These are phyloP conservation scores for Megalops cyprinoides DNA, from an alignment of 2,797 vertebrate genomes.

Conservation along the genomic window DNA sequence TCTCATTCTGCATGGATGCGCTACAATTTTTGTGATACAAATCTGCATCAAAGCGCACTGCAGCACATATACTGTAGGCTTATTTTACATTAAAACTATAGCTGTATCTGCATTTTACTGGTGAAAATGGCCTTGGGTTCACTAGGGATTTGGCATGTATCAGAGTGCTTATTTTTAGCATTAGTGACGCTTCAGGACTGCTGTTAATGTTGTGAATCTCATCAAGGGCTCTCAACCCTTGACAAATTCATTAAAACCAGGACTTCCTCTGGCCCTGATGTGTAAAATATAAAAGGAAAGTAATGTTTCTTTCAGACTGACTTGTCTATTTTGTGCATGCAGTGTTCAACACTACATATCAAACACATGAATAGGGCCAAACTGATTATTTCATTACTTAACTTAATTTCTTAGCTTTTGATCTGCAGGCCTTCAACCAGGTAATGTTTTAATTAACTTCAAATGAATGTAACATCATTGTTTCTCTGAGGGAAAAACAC, in stretches of 20 bases:
- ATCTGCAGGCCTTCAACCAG: no score
- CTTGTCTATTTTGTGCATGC: constrained; percentile 45
- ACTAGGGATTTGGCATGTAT: constrained; percentile 39
- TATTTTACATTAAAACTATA: neutral
- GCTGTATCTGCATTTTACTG: neutral
- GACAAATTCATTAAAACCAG: constrained; percentile 73
- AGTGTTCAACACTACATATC: constrained; percentile 45
- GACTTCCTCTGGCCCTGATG: constrained; percentile 54
- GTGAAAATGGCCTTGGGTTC: neutral
- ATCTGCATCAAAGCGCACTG: neutral
- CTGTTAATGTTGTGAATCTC: constrained; percentile 65
- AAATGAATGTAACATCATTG: no score
- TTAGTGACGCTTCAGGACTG: constrained; percentile 23
- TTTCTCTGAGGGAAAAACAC: no score
- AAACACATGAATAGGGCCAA: constrained; percentile 55
- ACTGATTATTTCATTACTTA: no score
- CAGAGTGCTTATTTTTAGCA: neutral
- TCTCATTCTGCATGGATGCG: neutral
- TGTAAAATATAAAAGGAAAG: constrained; percentile 51
- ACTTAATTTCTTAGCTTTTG: no score
- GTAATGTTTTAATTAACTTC: no score
- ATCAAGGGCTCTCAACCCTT: constrained; percentile 64
- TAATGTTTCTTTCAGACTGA: constrained; percentile 56
- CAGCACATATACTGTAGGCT: neutral
- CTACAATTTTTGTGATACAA: neutral